Evolutionary conservation across 2,113 vertebrate genomes (phyloP).

Genomic region (Atherinomorus stipes): DNA sequence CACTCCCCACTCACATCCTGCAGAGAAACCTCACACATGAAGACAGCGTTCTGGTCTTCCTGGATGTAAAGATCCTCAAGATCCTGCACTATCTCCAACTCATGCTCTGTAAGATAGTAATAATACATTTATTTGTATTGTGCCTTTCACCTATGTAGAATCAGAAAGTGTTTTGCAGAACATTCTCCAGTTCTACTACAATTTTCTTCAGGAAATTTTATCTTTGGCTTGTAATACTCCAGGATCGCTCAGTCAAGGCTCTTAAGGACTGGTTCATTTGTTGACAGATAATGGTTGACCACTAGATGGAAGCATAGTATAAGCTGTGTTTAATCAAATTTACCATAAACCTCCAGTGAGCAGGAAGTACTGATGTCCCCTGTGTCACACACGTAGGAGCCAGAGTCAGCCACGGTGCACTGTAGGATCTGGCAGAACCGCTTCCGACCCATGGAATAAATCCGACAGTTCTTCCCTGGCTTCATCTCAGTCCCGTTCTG

Average conservation of each 20-base stretch:
- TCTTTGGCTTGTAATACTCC: no score
- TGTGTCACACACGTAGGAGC: conserved; percentile 79
- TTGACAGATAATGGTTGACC: conserved; percentile 5
- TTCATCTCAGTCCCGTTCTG: conserved; percentile 84
- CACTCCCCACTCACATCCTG: conserved; percentile 85
- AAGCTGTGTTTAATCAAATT: background rate
- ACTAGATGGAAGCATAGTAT: conserved; percentile 27
- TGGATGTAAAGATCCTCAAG: conserved; percentile 84
- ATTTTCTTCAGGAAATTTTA: no score
- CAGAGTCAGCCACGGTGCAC: conserved; percentile 70
- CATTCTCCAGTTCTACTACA: no score
- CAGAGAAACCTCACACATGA: conserved; percentile 90
- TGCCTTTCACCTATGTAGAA: no score
- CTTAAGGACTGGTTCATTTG: background rate
- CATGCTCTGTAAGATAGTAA: conserved; percentile 80
- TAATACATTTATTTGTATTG: no score
- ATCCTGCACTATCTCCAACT: conserved; percentile 81
- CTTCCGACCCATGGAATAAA: conserved; percentile 88
- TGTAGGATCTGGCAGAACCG: conserved; percentile 80
- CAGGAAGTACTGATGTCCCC: conserved; percentile 80
- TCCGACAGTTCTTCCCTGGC: conserved; percentile 79
- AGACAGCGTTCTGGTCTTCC: conserved; percentile 91
- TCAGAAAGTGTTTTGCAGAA: no score
- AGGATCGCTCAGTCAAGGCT: no score
- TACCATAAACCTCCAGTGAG: conserved; percentile 88